Percentiles rank a stretch among this genome's conserved stretches.
phyloP scores from a whole-genome alignment of 2,113 vertebrate species.

The Xiphophorus maculatus region DNA sequence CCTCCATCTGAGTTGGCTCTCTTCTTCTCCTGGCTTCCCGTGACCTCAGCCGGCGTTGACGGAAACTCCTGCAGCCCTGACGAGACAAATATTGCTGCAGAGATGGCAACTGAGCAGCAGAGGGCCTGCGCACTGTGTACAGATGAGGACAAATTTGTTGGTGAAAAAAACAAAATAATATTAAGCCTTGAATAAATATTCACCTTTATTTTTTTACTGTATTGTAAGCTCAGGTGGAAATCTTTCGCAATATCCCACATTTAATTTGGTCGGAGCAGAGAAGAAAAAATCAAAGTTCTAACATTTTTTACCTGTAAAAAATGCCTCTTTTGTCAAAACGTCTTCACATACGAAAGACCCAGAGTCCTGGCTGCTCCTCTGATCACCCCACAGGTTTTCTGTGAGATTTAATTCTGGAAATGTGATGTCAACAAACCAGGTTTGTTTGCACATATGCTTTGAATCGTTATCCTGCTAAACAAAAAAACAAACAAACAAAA shows the following conservation, averaged over 20 bases:
- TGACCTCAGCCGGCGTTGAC: conserved; percentile 53
- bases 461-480: neutral
- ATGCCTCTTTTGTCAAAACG: too few relatives aligned
- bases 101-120: conserved; percentile 11
- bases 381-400: neutral
- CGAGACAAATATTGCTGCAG: conserved; percentile 17
- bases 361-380: too few relatives aligned
- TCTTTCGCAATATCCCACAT: neutral
- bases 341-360: too few relatives aligned
- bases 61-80: conserved; percentile 15
- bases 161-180: neutral
- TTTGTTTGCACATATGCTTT: neutral
- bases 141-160: neutral
- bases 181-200: neutral
- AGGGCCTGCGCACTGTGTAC: neutral
- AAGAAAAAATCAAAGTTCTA: neutral
- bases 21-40: conserved; percentile 25
- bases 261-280: neutral
- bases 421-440: neutral
- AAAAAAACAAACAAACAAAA: neutral
- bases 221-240: neutral
- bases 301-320: too few relatives aligned
- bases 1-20: conserved; percentile 44
- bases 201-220: neutral
- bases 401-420: neutral